These are phyloP conservation scores for Galago senegalensis DNA, from an alignment of 2,797 vertebrate species.

Conservation along the genomic window DNA sequence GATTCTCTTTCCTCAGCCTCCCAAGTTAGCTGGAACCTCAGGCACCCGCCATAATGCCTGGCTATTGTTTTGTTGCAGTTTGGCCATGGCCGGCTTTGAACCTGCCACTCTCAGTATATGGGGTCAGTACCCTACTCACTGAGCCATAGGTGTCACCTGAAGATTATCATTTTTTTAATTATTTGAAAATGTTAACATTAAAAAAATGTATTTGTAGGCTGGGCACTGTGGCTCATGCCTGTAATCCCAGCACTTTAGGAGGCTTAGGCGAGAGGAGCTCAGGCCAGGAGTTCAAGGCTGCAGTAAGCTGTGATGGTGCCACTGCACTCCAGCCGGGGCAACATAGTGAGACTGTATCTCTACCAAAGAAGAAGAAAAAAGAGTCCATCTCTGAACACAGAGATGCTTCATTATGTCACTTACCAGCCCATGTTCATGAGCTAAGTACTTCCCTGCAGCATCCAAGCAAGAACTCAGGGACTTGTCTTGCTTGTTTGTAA, in stretches of 20 bases:
- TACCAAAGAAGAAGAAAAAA: background rate
- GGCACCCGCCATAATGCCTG: no score
- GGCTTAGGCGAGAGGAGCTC: background rate
- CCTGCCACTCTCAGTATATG: no score
- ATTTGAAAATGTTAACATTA: slow-evolving; percentile 26
- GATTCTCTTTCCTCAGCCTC: no score
- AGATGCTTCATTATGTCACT: background rate
- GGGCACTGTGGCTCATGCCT: background rate
- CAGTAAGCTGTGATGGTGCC: background rate
- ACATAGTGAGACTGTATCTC: background rate
- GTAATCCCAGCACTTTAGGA: background rate
- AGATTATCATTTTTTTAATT: background rate
- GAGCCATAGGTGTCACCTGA: no score
- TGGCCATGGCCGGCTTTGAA: no score
- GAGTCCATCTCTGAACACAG: background rate
- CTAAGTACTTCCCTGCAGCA: background rate
- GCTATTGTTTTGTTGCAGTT: no score
- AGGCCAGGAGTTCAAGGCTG: background rate
- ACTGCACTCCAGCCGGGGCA: background rate
- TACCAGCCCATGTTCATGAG: background rate
- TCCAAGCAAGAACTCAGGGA: background rate
- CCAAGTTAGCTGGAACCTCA: no score
- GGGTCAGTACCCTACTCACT: no score
- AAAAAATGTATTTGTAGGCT: background rate
- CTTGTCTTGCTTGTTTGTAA: background rate